Conservation (phyloP, 2,797 vertebrate genomes). For the Phrynocephalus vlangalii region DNA sequence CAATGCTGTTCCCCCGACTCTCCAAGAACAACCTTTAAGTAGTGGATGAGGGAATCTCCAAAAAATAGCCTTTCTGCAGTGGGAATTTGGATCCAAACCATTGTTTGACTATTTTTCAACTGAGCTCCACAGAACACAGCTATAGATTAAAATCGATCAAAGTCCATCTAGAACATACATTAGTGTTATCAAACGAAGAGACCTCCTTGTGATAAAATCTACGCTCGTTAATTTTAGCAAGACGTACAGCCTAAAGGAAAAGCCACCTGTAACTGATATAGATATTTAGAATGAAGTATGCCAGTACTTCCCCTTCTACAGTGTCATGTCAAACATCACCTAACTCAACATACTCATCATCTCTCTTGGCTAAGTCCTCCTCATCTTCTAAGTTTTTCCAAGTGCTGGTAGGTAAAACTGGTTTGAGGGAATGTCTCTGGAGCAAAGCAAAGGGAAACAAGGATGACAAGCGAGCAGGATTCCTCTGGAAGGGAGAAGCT, state of each 20-base stretch:
- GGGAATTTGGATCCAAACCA: not conserved
- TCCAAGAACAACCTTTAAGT: not conserved
- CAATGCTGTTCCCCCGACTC: not conserved
- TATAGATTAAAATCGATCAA: not conserved
- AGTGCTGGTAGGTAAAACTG: slow-evolving; percentile 83
- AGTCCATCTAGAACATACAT: not conserved
- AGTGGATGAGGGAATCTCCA: not conserved
- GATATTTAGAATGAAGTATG: slow-evolving; percentile 24
- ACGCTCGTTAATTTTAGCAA: not conserved
- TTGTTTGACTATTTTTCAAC: not conserved
- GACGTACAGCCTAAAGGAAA: not conserved
- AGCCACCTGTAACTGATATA: not conserved
- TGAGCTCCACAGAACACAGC: not conserved
- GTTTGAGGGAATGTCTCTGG: slow-evolving; percentile 82
- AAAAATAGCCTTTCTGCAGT: not conserved
- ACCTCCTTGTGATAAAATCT: not conserved
- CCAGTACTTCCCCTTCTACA: not conserved
- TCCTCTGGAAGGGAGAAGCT: slow-evolving; percentile 63
- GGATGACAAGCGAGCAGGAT: slow-evolving; percentile 81
- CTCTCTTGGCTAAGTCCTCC: slow-evolving; percentile 82
- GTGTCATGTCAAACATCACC: slow-evolving; percentile 63
- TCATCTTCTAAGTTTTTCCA: slow-evolving; percentile 83
- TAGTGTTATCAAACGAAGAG: not conserved
- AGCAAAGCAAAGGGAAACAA: slow-evolving; percentile 85
- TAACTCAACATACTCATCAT: slow-evolving; percentile 83